These are phyloP conservation scores for Subacronicta megacephala DNA, from an alignment of 2,888 invertebrate species.

Conservation along the genomic window DNA sequence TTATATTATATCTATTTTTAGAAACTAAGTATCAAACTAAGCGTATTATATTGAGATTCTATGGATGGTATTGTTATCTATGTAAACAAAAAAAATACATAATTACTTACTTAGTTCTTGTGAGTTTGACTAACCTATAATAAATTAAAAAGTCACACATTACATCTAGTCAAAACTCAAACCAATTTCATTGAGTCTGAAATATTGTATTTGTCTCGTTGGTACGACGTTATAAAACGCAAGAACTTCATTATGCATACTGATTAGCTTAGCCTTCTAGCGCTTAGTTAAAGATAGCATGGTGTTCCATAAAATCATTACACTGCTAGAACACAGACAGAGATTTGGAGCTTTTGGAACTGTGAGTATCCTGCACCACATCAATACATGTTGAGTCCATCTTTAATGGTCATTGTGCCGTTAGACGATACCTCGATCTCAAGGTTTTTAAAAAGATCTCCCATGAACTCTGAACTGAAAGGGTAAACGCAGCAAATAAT, in stretches of 20 bases:
- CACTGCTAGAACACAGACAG: conserved; percentile 55
- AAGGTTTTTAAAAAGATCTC: neutral
- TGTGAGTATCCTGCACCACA: conserved; percentile 2
- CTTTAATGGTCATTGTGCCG: no score
- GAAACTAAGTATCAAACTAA: no score
- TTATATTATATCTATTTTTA: conserved; percentile 13
- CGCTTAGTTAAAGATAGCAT: conserved; percentile 48
- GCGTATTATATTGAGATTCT: no score
- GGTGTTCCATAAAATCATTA: conserved; percentile 62
- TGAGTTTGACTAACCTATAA: neutral
- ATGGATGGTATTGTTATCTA: no score
- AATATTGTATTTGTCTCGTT: conserved; percentile 39
- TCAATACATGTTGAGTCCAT: conserved; percentile 2
- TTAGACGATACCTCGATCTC: no score
- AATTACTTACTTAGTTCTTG: no score
- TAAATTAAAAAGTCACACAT: conserved; percentile 3
- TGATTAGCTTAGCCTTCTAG: conserved; percentile 42
- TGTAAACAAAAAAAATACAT: no score
- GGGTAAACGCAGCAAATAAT: conserved; percentile 40
- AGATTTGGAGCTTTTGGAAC: no score
- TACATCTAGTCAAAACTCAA: conserved; percentile 18
- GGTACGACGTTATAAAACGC: conserved; percentile 34
- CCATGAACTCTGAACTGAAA: conserved; percentile 3
- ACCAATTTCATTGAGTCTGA: conserved; percentile 6
- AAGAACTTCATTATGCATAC: conserved; percentile 54